Conservation (phyloP, 1,140 invertebrate genomes). For the Chelonus insularis region DNA sequence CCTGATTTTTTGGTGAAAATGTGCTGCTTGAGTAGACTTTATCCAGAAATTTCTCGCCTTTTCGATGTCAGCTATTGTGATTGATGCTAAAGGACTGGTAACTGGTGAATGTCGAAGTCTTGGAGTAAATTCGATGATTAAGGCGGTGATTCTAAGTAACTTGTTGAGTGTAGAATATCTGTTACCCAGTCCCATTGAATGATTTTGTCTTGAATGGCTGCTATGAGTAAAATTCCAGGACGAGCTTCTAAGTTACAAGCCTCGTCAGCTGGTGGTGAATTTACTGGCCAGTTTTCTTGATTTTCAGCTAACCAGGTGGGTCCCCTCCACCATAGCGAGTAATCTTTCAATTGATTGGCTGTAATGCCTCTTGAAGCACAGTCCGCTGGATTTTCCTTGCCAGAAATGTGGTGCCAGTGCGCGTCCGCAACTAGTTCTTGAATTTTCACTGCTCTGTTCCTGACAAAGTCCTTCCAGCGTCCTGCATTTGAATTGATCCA, state of each 20-base stretch:
- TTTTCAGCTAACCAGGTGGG: not conserved
- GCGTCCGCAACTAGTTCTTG: not conserved
- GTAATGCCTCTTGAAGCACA: not conserved
- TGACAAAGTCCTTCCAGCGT: not conserved
- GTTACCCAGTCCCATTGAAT: not conserved
- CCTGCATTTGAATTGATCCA: not conserved
- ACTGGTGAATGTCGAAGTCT: not conserved
- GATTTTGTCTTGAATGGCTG: not conserved
- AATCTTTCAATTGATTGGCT: not conserved
- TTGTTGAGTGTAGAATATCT: not conserved
- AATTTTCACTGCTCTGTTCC: not conserved
- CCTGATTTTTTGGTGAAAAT: not conserved
- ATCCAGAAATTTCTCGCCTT: not conserved
- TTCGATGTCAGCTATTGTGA: not conserved
- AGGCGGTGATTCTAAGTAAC: not conserved
- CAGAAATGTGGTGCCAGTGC: not conserved
- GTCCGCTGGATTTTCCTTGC: not conserved
- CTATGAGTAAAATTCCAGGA: not conserved
- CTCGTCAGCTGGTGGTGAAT: not conserved
- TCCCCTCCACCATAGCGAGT: slow-evolving; percentile 12
- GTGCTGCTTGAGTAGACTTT: not conserved
- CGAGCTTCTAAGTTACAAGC: not conserved
- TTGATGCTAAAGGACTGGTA: not conserved
- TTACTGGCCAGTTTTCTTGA: not conserved
- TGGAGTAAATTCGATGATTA: not conserved